Percentiles rank a stretch among this genome's conserved stretches.
Conservation (phyloP, 92 coral and sea anemone species). For the Virgularia gustaviana region DNA sequence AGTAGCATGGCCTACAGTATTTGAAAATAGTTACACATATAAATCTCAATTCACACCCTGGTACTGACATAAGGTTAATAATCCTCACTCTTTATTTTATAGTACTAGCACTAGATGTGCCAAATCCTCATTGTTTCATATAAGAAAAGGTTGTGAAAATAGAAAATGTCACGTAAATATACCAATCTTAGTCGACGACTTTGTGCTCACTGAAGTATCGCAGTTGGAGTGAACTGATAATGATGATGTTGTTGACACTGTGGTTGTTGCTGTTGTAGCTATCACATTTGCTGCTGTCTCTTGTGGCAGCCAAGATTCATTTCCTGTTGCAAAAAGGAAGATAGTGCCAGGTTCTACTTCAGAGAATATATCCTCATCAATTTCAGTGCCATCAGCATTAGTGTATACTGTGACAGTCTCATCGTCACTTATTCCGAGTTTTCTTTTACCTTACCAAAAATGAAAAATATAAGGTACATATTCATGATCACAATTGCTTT, state of each 20-base stretch:
- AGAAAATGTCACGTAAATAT: slow-evolving; percentile 19
- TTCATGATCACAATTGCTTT: neutral
- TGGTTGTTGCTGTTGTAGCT: slow-evolving; percentile 32
- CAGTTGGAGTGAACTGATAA: slow-evolving; percentile 27
- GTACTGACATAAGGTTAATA: neutral
- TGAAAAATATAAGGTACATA: slow-evolving; percentile 3
- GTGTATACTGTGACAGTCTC: slow-evolving; percentile 43
- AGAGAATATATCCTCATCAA: slow-evolving; percentile 55
- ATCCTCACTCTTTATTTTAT: neutral
- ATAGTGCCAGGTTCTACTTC: slow-evolving; percentile 54
- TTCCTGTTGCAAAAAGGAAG: slow-evolving; percentile 48
- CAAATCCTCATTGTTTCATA: neutral
- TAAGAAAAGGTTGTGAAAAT: slow-evolving; percentile 9
- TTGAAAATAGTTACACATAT: neutral
- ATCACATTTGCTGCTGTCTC: slow-evolving; percentile 29
- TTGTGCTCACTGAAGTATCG: slow-evolving; percentile 20
- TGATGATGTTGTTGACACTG: slow-evolving; percentile 34
- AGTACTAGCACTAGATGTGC: neutral
- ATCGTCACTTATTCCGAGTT: slow-evolving; percentile 47
- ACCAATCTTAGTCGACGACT: slow-evolving; percentile 33
- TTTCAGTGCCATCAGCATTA: slow-evolving; percentile 60
- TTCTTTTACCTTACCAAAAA: slow-evolving; percentile 48
- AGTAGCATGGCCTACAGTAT: neutral
- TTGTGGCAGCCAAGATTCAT: slow-evolving; percentile 48
- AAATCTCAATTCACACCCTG: neutral